Conservation (phyloP, 2,888 invertebrate species). For the Parelbella ahira region DNA sequence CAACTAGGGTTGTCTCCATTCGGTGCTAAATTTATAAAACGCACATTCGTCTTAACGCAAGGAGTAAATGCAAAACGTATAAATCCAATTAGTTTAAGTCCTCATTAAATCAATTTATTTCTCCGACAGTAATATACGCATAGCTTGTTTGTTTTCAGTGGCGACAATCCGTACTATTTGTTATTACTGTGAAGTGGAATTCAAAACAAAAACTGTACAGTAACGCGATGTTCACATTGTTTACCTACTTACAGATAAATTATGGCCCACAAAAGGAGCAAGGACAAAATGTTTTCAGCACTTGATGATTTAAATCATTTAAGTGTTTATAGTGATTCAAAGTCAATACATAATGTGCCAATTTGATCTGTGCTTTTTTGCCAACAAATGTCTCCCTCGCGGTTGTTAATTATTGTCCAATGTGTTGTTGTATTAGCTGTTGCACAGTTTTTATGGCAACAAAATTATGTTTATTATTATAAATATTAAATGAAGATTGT, state of each 20-base stretch:
- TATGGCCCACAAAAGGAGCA: constrained; percentile 28
- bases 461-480: too few relatives aligned
- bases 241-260: constrained; percentile 37
- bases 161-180: constrained; percentile 72
- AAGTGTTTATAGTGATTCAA: too few relatives aligned
- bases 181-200: constrained; percentile 54
- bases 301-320: constrained; percentile 7
- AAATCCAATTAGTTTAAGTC: constrained; percentile 74
- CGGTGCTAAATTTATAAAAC: constrained; percentile 33
- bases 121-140: constrained; percentile 67
- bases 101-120: constrained; percentile 74
- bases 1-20: constrained; percentile 41
- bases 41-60: constrained; percentile 50
- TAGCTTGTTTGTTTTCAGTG: constrained; percentile 68
- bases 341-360: too few relatives aligned
- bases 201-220: constrained; percentile 44
- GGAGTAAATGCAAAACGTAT: constrained; percentile 61
- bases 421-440: too few relatives aligned
- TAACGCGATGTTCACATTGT: constrained; percentile 32
- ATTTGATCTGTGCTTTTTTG: too few relatives aligned
- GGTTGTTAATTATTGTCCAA: too few relatives aligned
- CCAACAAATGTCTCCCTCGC: too few relatives aligned
- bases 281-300: constrained; percentile 10
- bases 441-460: too few relatives aligned
- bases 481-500: too few relatives aligned